These are phyloP conservation scores for Tursiops truncatus DNA, from an alignment of 2,113 vertebrate species.

Conservation along the genomic window DNA sequence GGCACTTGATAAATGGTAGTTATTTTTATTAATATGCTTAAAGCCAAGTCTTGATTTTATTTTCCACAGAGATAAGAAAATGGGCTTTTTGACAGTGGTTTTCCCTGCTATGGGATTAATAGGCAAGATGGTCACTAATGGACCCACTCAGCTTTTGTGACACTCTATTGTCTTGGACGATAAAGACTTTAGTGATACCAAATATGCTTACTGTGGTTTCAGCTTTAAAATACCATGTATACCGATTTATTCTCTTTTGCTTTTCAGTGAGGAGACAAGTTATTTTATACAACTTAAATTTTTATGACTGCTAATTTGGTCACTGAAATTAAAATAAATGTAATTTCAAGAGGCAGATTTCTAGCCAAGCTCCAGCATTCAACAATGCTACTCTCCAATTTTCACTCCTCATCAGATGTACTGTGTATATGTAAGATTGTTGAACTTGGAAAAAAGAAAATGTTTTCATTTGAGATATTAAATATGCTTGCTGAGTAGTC, in stretches of 20 bases:
- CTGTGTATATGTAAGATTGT: neutral
- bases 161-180: neutral
- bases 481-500: neutral
- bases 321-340: constrained; percentile 1
- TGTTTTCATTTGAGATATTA: neutral
- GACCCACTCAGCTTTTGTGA: neutral
- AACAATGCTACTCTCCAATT: neutral
- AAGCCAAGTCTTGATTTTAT: neutral
- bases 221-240: neutral
- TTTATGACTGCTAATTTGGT: neutral
- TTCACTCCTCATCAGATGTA: neutral
- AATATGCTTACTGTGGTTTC: neutral
- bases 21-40: constrained; percentile 28
- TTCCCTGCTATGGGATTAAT: neutral
- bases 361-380: neutral
- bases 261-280: neutral
- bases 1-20: neutral
- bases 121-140: neutral
- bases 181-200: neutral
- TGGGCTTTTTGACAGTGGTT: neutral
- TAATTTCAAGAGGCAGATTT: neutral
- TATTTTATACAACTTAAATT: neutral
- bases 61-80: neutral
- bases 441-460: neutral
- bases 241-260: neutral